Conservation (phyloP, 2,888 invertebrate species). For the Mylabris sibirica region DNA sequence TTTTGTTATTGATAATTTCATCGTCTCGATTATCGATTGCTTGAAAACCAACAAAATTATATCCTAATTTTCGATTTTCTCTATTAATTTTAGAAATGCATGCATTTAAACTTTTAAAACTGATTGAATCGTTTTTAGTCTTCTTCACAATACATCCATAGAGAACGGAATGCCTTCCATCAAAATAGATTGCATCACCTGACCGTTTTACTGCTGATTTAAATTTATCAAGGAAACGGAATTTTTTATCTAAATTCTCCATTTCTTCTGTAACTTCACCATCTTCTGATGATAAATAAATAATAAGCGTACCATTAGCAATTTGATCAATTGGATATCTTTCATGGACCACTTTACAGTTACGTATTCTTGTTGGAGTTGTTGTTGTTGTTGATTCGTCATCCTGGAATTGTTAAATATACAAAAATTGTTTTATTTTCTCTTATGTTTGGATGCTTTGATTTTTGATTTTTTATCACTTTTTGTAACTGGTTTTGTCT, state of each 20-base stretch:
- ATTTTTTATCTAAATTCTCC: slow-evolving; percentile 48
- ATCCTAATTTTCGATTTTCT: slow-evolving; percentile 36
- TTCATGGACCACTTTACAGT: slow-evolving; percentile 43
- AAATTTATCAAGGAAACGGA: slow-evolving; percentile 48
- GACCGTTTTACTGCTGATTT: slow-evolving; percentile 37
- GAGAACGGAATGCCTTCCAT: slow-evolving; percentile 25
- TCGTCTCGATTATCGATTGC: slow-evolving; percentile 43
- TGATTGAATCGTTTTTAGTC: slow-evolving; percentile 34
- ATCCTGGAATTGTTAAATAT: background rate
- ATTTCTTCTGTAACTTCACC: slow-evolving; percentile 48
- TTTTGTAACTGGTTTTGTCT: slow-evolving; percentile 32
- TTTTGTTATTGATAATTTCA: slow-evolving; percentile 50
- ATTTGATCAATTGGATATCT: slow-evolving; percentile 47
- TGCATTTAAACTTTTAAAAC: slow-evolving; percentile 42
- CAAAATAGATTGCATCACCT: slow-evolving; percentile 47
- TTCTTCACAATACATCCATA: slow-evolving; percentile 49
- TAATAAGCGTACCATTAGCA: slow-evolving; percentile 48
- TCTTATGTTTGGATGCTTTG: slow-evolving; percentile 30
- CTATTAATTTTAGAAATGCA: slow-evolving; percentile 41
- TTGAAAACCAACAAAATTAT: slow-evolving; percentile 44
- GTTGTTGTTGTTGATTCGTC: slow-evolving; percentile 5
- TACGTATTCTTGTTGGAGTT: slow-evolving; percentile 19
- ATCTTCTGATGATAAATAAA: slow-evolving; percentile 53
- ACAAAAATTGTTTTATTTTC: slow-evolving; percentile 19
- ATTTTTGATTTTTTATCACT: slow-evolving; percentile 30